Conservation (phyloP, 2,888 invertebrate genomes). For the Pandemis heparana region DNA sequence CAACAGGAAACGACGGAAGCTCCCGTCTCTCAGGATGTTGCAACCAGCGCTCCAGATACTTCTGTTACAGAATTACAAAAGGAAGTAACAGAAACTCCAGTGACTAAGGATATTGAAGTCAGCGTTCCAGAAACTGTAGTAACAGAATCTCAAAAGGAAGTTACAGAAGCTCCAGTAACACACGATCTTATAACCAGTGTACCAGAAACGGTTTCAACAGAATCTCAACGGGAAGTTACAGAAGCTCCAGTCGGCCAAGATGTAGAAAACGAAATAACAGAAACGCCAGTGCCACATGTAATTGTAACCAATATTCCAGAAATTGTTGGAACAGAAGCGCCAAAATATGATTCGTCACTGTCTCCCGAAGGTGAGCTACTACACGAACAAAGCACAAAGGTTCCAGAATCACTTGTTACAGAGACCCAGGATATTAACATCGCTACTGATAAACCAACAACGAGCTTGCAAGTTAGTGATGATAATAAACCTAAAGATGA, state of each 20-base stretch:
- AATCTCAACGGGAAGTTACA: not conserved
- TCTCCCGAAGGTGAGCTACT: conserved; percentile 21
- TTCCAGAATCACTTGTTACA: conserved; percentile 22
- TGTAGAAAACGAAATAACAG: not conserved
- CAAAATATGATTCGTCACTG: conserved; percentile 14
- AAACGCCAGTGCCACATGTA: conserved; percentile 12
- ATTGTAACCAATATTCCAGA: conserved; percentile 14
- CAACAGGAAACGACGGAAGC: conserved; percentile 41
- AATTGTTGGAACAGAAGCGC: conserved; percentile 17
- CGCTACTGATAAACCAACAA: conserved; percentile 6
- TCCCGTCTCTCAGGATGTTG: conserved; percentile 5
- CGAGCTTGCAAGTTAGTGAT: not conserved
- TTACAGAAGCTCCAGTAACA: conserved; percentile 11
- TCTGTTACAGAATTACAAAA: conserved; percentile 37
- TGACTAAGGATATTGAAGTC: conserved; percentile 11
- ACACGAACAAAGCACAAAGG: not conserved
- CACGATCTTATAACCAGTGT: conserved; percentile 16
- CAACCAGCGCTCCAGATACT: conserved; percentile 28
- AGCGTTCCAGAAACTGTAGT: conserved; percentile 4
- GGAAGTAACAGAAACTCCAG: conserved; percentile 41
- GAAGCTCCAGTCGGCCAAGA: not conserved
- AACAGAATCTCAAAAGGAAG: conserved; percentile 4
- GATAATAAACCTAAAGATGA: conserved; percentile 11
- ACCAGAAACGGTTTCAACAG: conserved; percentile 11
- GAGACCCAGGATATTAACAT: conserved; percentile 11